These are phyloP conservation scores for Dasypus novemcinctus DNA, from an alignment of 2,113 vertebrate species.

Conservation along the genomic window DNA sequence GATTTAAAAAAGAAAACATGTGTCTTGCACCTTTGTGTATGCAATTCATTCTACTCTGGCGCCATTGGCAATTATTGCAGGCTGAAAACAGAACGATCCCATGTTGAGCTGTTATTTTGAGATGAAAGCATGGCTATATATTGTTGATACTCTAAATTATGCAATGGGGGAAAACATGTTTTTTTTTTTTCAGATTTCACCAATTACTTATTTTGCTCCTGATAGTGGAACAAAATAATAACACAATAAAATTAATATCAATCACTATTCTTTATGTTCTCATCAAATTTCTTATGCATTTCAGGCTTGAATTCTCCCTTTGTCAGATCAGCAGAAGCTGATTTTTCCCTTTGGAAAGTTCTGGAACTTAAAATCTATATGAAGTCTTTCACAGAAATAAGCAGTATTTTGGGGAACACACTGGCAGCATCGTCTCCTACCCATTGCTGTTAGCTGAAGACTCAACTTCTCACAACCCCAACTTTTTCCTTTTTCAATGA, in stretches of 20 bases:
- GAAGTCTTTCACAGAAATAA: too few relatives aligned
- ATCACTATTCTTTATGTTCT: fast-evolving
- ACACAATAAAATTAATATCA: fast-evolving
- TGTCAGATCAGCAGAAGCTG: not conserved
- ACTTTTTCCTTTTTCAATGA: fast-evolving
- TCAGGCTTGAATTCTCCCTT: too few relatives aligned
- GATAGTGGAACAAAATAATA: fast-evolving
- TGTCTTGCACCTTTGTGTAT: not conserved
- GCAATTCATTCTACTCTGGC: not conserved
- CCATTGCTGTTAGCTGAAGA: fast-evolving
- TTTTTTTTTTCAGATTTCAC: not conserved
- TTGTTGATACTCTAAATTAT: not conserved
- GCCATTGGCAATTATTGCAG: not conserved
- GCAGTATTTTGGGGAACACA: too few relatives aligned
- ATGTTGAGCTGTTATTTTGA: not conserved
- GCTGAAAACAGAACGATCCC: fast-evolving
- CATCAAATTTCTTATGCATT: fast-evolving
- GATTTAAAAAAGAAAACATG: not conserved
- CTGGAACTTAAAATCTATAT: not conserved
- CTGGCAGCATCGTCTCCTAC: not conserved
- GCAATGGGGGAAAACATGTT: not conserved
- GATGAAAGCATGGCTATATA: too few relatives aligned
- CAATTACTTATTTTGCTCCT: not conserved
- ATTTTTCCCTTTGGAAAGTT: not conserved
- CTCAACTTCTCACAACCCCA: not conserved